phyloP scores from a whole-genome alignment of 2,113 vertebrate species.

The Holacanthus passer region DNA sequence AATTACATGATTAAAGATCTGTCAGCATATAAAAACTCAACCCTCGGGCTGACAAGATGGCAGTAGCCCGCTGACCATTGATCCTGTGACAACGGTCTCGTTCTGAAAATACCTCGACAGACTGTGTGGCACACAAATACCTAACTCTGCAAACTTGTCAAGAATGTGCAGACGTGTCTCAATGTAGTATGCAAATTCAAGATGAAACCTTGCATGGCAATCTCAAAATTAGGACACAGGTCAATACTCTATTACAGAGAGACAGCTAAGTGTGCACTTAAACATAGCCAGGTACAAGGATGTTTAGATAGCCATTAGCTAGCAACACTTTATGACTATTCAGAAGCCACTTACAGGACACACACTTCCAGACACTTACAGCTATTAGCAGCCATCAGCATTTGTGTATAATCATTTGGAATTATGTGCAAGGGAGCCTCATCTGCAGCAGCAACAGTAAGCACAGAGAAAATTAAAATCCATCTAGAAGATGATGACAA shows the following conservation, averaged over 20 bases:
- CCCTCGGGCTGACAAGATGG: slow-evolving; percentile 13
- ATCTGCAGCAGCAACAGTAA: slow-evolving; percentile 26
- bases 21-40: slow-evolving; percentile 42
- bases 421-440: slow-evolving; percentile 57
- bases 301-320: slow-evolving; percentile 72
- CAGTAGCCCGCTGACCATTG: slow-evolving; percentile 26
- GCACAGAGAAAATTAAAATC: slow-evolving; percentile 48
- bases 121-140: slow-evolving; percentile 31
- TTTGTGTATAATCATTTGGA: slow-evolving; percentile 69
- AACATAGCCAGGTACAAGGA: slow-evolving; percentile 47
- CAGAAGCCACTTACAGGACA: slow-evolving; percentile 63
- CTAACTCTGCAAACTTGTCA: slow-evolving; percentile 59
- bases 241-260: slow-evolving; percentile 66
- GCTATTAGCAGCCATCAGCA: slow-evolving; percentile 71
- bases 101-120: slow-evolving; percentile 40
- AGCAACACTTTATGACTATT: slow-evolving; percentile 70
- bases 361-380: slow-evolving; percentile 65
- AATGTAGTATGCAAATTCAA: slow-evolving; percentile 64
- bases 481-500: slow-evolving; percentile 49
- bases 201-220: slow-evolving; percentile 55
- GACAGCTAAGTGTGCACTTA: slow-evolving; percentile 66
- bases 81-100: slow-evolving; percentile 5
- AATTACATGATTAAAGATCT: slow-evolving; percentile 61
- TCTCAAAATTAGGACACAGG: slow-evolving; percentile 54
- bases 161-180: slow-evolving; percentile 63